A percentile compares a stretch with the other conserved stretches of the same genome.
Evolutionary conservation across 2,888 invertebrate genomes (phyloP).

Genomic region (Ennomos quercinarius): DNA sequence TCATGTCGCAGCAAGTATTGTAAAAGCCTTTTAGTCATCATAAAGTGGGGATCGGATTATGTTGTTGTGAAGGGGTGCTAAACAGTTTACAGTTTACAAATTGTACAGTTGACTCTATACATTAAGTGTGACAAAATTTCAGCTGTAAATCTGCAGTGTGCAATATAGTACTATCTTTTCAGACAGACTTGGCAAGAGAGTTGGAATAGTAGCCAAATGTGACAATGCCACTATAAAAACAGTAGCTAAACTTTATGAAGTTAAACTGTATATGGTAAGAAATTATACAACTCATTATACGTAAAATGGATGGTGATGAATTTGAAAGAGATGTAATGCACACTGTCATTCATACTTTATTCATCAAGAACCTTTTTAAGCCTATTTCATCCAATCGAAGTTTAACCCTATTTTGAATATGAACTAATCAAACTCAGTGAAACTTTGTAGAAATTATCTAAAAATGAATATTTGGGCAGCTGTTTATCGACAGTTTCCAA

Average conservation of each 20-base stretch:
- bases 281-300: too few relatives aligned
- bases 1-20: constrained; percentile 3
- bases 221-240: constrained; percentile 56
- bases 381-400: too few relatives aligned
- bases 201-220: constrained; percentile 74
- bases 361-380: too few relatives aligned
- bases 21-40: not conserved
- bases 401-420: too few relatives aligned
- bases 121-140: constrained; percentile 62
- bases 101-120: constrained; percentile 12
- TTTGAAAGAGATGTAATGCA: too few relatives aligned
- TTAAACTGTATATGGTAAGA: too few relatives aligned
- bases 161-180: constrained; percentile 62
- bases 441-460: too few relatives aligned
- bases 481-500: too few relatives aligned
- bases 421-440: too few relatives aligned
- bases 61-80: constrained; percentile 3
- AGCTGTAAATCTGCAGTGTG: constrained; percentile 66
- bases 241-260: constrained; percentile 19
- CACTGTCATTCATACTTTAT: too few relatives aligned
- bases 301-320: too few relatives aligned
- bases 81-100: constrained; percentile 10
- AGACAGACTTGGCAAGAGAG: constrained; percentile 81
- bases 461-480: too few relatives aligned
- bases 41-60: not conserved